Evolutionary conservation across 92 coral and sea anemone genomes (phyloP), one percentile per base, ranked within the genome.

Genomic region (Montipora capitata): DNA sequence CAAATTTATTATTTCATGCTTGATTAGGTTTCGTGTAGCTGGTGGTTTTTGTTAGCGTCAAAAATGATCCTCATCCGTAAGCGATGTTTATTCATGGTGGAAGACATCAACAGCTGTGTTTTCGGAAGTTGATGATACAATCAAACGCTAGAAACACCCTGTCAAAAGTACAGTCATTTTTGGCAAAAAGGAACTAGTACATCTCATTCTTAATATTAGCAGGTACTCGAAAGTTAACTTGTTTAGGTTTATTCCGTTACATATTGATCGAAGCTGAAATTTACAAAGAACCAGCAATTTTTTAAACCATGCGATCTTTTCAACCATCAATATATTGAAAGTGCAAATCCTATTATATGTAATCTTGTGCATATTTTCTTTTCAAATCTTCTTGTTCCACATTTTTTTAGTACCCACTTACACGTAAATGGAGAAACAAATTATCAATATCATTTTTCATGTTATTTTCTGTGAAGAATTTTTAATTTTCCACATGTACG

Each of bases 71-170:
- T 3, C 41, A 38, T 16, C 7, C 65, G 10, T 2, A 12, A 13
- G 1, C 39, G 3, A 1, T 18, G 18, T 74, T 27, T 20, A 9
- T 1, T 27, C 61, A 2, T 7, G 51, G 51, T 43, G n/a, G 40
- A 20, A 20, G 66, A 66, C 43, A 71, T 6, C 15, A 35, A 65
- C 77, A 69, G 68, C 85, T 68, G 77, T 62, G 16, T 68, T 17
- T 17, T 20, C 59, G 52, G 7, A 59, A 35, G 41, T 67, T 80
- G 64, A 20, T 3, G 40, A 40, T 77, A 17, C 12, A 39, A 40
- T 77, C 62, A 17, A 3, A 80, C 16, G 15, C 35, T 49, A 39
- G 10, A 64, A 2, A 4, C 1, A 41, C 16, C 4, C 66, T 58
- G 6, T 48, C 52, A 48, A 48, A 27, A 27, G 35, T 27, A 27